Conservation (phyloP, 2,113 vertebrate species). For the Cyphomyrus plagiostoma region DNA sequence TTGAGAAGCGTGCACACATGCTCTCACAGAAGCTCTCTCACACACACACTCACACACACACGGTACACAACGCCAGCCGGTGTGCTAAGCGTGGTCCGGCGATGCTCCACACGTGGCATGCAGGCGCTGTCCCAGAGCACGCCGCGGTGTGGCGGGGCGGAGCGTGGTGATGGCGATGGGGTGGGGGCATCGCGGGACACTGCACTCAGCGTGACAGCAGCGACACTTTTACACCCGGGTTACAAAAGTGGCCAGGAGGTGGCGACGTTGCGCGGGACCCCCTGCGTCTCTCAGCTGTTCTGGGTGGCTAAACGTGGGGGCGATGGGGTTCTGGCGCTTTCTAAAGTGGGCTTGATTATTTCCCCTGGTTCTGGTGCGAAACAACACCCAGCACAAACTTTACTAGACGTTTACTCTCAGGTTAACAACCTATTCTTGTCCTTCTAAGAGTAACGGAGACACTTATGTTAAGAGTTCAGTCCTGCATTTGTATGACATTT, state of each 20-base stretch:
- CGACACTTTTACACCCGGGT: constrained; percentile 12
- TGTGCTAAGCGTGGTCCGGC: constrained; percentile 27
- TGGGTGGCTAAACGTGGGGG: neutral
- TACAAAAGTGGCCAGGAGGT: constrained; percentile 11
- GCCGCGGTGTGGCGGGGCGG: neutral
- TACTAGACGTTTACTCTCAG: neutral
- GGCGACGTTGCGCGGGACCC: neutral
- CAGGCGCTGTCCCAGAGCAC: constrained; percentile 34
- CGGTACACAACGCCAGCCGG: neutral
- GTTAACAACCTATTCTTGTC: neutral
- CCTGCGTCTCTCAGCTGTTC: neutral
- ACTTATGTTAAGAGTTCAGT: no score
- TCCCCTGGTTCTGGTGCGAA: neutral
- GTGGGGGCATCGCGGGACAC: neutral
- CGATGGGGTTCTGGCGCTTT: neutral
- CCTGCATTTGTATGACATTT: neutral
- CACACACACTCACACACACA: neutral
- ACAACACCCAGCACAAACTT: neutral
- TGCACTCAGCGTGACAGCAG: neutral
- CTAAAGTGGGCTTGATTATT: neutral
- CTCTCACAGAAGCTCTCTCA: neutral
- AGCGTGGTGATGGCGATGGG: neutral
- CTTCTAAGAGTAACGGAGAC: neutral
- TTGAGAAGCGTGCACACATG: constrained; percentile 25
- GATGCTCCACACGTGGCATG: constrained; percentile 57